These are phyloP conservation scores for Phaethornis superciliosus DNA, from an alignment of 2,113 vertebrate species.

Conservation along the genomic window DNA sequence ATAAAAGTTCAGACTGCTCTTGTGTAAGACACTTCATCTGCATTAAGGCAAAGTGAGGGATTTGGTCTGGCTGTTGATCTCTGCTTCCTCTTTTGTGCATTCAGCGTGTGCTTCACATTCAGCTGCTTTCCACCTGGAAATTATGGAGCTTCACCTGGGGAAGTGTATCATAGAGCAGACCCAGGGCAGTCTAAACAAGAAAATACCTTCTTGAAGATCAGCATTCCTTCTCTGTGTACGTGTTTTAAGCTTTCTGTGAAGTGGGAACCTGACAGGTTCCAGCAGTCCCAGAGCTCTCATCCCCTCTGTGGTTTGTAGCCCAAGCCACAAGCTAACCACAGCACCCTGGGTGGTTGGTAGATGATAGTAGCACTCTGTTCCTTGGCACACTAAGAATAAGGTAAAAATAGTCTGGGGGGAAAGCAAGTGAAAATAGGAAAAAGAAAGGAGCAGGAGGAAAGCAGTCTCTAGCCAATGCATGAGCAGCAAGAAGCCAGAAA, in stretches of 20 bases:
- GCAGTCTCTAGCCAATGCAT: fast-evolving
- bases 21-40: fast-evolving
- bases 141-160: not conserved
- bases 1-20: not conserved
- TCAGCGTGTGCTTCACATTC: not conserved
- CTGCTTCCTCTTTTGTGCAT: not conserved
- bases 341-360: not conserved
- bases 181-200: fast-evolving
- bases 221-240: fast-evolving
- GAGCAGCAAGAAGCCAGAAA: not conserved
- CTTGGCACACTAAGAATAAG: not conserved
- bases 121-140: not conserved
- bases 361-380: not conserved
- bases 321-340: fast-evolving
- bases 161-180: not conserved
- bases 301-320: not conserved
- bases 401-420: not conserved
- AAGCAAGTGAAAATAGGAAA: not conserved
- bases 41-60: not conserved
- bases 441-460: not conserved
- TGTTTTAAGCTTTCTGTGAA: fast-evolving
- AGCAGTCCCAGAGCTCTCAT: not conserved
- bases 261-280: not conserved
- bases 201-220: not conserved
- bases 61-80: not conserved